phyloP scores from a whole-genome alignment of 2,113 vertebrate genomes.

The Peromyscus maniculatus region DNA sequence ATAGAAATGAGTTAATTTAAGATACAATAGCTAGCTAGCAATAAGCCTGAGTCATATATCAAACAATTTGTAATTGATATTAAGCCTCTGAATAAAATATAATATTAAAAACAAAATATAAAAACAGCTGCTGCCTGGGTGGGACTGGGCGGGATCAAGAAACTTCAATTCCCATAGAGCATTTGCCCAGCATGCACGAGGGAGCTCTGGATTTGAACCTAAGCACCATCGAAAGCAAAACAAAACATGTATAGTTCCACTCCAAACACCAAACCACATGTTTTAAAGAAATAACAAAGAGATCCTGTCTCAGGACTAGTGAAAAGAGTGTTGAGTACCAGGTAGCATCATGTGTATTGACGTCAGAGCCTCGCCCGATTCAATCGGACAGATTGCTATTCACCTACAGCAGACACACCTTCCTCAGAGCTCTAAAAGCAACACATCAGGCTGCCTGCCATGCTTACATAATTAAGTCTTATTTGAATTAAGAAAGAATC shows the following conservation, averaged over 20 bases:
- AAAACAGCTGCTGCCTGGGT: too few relatives aligned
- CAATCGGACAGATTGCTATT: slow-evolving; percentile 82
- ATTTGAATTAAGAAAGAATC: slow-evolving; percentile 79
- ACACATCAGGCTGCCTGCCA: slow-evolving; percentile 80
- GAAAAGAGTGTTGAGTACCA: slow-evolving; percentile 65
- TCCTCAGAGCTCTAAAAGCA: slow-evolving; percentile 67
- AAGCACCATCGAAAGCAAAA: not conserved
- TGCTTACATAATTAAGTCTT: slow-evolving; percentile 80
- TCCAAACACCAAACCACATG: not conserved
- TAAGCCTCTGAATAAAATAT: too few relatives aligned
- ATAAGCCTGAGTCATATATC: too few relatives aligned
- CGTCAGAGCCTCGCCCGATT: slow-evolving; percentile 61
- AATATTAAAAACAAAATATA: too few relatives aligned
- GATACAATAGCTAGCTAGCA: too few relatives aligned
- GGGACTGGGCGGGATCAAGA: too few relatives aligned
- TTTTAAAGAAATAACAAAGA: not conserved
- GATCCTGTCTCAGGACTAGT: slow-evolving; percentile 57
- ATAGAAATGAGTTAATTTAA: too few relatives aligned
- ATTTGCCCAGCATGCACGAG: not conserved
- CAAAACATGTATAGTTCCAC: not conserved
- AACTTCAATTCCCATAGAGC: too few relatives aligned
- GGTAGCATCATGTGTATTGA: slow-evolving; percentile 68
- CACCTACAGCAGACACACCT: slow-evolving; percentile 81
- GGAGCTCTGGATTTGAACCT: not conserved
- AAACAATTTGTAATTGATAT: too few relatives aligned